Evolutionary conservation across 1,140 invertebrate genomes (phyloP).

Genomic region (Drosophila ambigua): DNA sequence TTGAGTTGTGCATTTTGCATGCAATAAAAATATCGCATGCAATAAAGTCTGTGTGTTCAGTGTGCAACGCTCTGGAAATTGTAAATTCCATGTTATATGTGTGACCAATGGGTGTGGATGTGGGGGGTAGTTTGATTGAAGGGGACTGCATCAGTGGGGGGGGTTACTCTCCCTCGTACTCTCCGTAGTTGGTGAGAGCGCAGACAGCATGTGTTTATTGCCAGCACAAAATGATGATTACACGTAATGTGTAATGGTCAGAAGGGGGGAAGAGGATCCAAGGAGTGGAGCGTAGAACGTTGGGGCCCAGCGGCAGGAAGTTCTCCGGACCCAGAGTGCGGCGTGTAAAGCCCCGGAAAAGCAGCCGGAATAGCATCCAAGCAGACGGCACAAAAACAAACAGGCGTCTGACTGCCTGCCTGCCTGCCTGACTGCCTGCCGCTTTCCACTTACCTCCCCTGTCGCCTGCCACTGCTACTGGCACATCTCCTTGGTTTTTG

Average conservation of each 20-base stretch:
- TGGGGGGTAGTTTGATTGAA: background rate
- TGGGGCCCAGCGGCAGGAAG: background rate
- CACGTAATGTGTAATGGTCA: constrained; percentile 72
- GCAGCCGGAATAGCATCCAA: constrained; percentile 74
- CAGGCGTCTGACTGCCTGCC: constrained; percentile 44
- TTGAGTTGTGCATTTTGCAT: constrained; percentile 65
- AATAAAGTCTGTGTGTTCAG: constrained; percentile 63
- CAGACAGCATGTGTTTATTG: constrained; percentile 79
- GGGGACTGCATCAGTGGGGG: constrained; percentile 3
- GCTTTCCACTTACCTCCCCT: no score
- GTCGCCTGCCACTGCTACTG: constrained; percentile 1
- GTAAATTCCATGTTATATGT: constrained; percentile 70
- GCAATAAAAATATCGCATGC: constrained; percentile 80
- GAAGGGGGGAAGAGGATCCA: background rate
- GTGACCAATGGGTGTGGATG: constrained; percentile 6
- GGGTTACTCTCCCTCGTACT: background rate
- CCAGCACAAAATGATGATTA: constrained; percentile 82
- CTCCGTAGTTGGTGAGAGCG: constrained; percentile 41
- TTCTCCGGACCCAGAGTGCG: constrained; percentile 36
- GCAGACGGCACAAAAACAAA: constrained; percentile 70
- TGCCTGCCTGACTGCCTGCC: background rate
- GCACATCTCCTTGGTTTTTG: constrained; percentile 45
- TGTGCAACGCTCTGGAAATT: constrained; percentile 72
- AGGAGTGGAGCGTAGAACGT: background rate
- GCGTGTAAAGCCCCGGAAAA: constrained; percentile 68